Evolutionary conservation across 2,888 invertebrate genomes (phyloP).

Genomic region (Xestia xanthographa): DNA sequence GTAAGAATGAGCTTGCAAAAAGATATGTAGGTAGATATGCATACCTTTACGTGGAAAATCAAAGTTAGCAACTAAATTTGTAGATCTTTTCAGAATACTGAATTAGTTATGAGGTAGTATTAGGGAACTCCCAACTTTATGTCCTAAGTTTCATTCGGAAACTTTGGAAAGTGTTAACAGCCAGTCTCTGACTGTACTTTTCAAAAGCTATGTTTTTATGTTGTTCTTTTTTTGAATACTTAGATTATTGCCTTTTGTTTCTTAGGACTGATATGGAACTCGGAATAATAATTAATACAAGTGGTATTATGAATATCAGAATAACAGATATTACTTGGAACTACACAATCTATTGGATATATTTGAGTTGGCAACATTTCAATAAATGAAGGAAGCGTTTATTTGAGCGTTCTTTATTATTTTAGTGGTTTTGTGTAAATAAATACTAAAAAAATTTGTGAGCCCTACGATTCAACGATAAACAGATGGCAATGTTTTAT

Average conservation of each 20-base stretch:
- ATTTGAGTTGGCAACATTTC: constrained; percentile 20
- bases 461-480: background rate
- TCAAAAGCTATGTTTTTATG: background rate
- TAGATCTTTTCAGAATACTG: background rate
- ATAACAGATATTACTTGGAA: constrained; percentile 7
- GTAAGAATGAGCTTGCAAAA: constrained; percentile 25
- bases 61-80: background rate
- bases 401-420: constrained; percentile 3
- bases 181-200: background rate
- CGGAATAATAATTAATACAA: background rate
- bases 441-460: background rate
- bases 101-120: background rate
- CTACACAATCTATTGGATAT: background rate
- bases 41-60: background rate
- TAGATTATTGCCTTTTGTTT: background rate
- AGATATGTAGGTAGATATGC: background rate
- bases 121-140: too few species aligned
- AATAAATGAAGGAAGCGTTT: constrained; percentile 13
- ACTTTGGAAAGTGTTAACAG: background rate
- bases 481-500: background rate
- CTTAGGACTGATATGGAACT: background rate
- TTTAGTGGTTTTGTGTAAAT: constrained; percentile 11
- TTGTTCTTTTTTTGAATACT: background rate
- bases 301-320: constrained; percentile 4
- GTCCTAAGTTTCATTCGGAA: background rate